Base-by-base conservation (phyloP, 2,888 invertebrate genomes). In the Rhodophaea formosa region DNA sequence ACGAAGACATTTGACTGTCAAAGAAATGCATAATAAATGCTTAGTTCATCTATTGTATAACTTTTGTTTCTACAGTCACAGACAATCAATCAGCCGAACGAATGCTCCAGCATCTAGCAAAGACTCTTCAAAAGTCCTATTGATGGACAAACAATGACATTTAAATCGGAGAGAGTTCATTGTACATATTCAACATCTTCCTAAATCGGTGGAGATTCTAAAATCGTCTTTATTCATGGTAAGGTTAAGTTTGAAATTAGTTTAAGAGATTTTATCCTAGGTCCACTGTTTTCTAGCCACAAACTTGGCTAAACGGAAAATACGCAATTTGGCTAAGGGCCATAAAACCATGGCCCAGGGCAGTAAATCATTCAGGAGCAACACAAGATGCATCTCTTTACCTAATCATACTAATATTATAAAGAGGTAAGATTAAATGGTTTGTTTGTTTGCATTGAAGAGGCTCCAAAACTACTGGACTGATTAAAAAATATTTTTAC, bases 91-190 rank as follows among this genome's bases (percentile, higher is more conserved):
- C 61, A 61, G 30, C 15, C 39, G 49, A 32, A 47, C 56, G 52
- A 51, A 42, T 52, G 39, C 51, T 15, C 49, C 17, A 52, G 39
- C 16, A 43, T n/a, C 47, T 14, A 15, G 14, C 23, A 56, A 46
- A 56, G 56, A 39, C 23, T 51, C 32, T 30, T 60, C 60, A 67
- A 66, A 67, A 62, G 55, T 58, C 60, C 69, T 64, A 72, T 72
- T 73, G 71, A 74, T 66, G 64, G 54, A 59, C 72, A 70, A 70
- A 79, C 77, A 80, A 81, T 74, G 71, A 69, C 71, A 77, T 75
- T 77, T 63, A 70, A 77, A 77, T 74, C 65, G 71, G 84, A 82
- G 84, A 85, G 84, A 86, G 84, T 80, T 71, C 68, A 74, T 75
- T 77, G 74, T 77, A 63, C 75, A 77, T 75, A 80, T 76, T 74